Evolutionary conservation across 2,797 vertebrate genomes (phyloP), one percentile per base, ranked within the genome.

Genomic region (Mionectes olivaceus): DNA sequence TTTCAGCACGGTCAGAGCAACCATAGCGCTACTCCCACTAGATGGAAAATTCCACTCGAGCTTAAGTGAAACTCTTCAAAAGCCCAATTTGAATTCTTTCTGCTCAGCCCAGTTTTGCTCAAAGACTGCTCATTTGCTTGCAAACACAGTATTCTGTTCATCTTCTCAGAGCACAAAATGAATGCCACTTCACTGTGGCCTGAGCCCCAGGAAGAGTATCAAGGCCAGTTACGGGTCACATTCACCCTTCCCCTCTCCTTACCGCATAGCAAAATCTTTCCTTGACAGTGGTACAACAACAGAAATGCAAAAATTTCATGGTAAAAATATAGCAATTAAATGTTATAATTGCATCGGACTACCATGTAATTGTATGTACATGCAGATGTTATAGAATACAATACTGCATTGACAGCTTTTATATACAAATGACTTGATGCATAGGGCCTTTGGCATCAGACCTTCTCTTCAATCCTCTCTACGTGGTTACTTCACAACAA

Each of bases 11-110:
- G 91, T 96, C 96, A 97, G 64, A 93, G 85, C 93, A 96, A 97
- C 83, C 93, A 94, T 82, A 87, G 49, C 75, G 60, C 60, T 75
- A 96, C 95, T 96, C 92, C 96, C 93, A 97, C 94, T 50, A 91
- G 44, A 94, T 71, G 95, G 96, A 98, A 97, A 97, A 97, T 97
- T 97, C 98, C 97, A 97, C 86, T 94, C 84, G 1, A 78, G 81
- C 79, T 96, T 49, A 93, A 97, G 50, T 39, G 63, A 89, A 96
- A 94, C 50, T 89, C 83, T 90, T 93, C 71, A 83, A 90, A 87
- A 96, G 76, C 76, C 88, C 86, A 86, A 89, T 92, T 78, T 95
- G 70, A 95, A 87, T 83, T 87, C 87, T 79, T 96, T 64, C 82
- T 94, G 92, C 50, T 88, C 95, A 92, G 47, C 33, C 46, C 70